Conservation (phyloP, 1,140 invertebrate genomes). For the Metopolophium dirhodum region DNA sequence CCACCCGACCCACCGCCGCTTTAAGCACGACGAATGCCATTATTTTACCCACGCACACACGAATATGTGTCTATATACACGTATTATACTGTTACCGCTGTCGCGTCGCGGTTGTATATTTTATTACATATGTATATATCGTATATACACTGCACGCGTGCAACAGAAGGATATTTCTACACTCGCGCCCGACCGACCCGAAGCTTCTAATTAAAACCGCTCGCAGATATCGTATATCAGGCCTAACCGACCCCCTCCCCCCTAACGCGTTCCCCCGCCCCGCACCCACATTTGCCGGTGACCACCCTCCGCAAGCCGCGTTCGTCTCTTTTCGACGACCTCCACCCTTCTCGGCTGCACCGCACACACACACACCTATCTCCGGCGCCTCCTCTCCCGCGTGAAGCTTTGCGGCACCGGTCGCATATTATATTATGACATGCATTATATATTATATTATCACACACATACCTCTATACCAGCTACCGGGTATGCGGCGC, state of each 20-base stretch:
- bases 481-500: not conserved
- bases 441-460: not conserved
- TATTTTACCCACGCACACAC: not conserved
- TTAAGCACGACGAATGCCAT: not conserved
- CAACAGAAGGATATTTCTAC: not conserved
- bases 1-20: not conserved
- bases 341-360: not conserved
- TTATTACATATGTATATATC: not conserved
- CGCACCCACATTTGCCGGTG: not conserved
- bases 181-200: not conserved
- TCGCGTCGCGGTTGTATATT: not conserved
- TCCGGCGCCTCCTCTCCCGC: not conserved
- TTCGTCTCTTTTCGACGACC: not conserved
- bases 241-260: not conserved
- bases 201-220: constrained; percentile 54
- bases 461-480: too few species aligned
- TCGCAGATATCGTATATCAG: constrained; percentile 51
- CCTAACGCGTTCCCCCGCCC: not conserved
- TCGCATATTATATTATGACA: not conserved
- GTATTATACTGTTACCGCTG: not conserved
- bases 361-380: not conserved
- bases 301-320: not conserved
- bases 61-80: not conserved
- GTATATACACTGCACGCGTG: not conserved
- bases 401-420: not conserved